A percentile compares a stretch with the other conserved stretches of the same genome.
These are phyloP conservation scores for Ellobium chinense DNA, from an alignment of 2,888 invertebrate species.

Conservation along the genomic window DNA sequence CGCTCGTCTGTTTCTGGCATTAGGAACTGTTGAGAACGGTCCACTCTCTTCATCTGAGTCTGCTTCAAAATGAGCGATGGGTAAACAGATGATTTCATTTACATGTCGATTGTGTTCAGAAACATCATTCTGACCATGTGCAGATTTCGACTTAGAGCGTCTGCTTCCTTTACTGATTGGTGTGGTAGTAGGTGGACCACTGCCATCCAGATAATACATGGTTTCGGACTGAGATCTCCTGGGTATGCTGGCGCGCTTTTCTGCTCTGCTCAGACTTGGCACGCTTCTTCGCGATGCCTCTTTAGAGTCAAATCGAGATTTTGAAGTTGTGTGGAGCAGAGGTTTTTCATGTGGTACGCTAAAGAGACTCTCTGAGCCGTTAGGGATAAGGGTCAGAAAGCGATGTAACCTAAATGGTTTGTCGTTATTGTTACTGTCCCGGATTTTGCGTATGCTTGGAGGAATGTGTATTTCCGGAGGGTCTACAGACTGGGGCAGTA, in stretches of 20 bases:
- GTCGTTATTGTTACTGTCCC: background rate
- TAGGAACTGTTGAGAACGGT: background rate
- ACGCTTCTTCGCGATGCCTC: background rate
- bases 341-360: no score
- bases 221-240: background rate
- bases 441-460: background rate
- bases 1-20: background rate
- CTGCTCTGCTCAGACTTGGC: background rate
- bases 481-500: background rate
- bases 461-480: background rate
- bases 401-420: conserved; percentile 61
- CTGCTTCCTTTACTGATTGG: background rate
- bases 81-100: conserved; percentile 25
- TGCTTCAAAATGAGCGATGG: conserved; percentile 24
- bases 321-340: no score
- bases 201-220: background rate
- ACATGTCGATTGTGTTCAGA: background rate
- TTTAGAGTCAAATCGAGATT: no score
- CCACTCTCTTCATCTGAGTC: conserved; percentile 32
- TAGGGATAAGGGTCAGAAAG: conserved; percentile 58
- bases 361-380: background rate
- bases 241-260: background rate
- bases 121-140: background rate
- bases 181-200: background rate
- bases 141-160: background rate